These are phyloP conservation scores for Microtus richardsoni DNA, from an alignment of 2,113 vertebrate species.

Conservation along the genomic window DNA sequence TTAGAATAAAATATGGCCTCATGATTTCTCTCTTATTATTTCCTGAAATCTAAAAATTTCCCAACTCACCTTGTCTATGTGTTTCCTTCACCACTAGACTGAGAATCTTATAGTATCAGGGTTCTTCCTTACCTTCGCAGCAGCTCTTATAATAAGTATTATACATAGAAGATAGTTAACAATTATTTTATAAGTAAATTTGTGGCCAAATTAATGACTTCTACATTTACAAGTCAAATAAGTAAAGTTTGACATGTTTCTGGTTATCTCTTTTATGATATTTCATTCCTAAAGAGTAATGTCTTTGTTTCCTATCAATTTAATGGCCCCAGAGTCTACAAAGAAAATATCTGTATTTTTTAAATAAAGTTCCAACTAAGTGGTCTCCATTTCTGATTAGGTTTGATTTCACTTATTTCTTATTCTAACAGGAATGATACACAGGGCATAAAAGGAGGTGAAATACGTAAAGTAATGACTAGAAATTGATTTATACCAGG, in stretches of 20 bases:
- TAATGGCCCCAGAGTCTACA: background rate
- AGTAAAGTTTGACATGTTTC: conserved; percentile 10
- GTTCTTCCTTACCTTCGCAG: background rate
- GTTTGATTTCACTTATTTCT: background rate
- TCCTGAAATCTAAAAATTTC: background rate
- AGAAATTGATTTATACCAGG: background rate
- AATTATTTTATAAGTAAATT: conserved; percentile 27
- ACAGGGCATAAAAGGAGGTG: background rate
- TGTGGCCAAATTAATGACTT: conserved; percentile 9
- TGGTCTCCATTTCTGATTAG: background rate
- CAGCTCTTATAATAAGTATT: background rate
- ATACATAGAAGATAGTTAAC: background rate
- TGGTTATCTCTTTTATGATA: conserved; percentile 10
- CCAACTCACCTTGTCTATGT: background rate
- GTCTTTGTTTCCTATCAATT: background rate
- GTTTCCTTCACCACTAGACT: background rate
- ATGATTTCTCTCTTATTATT: background rate
- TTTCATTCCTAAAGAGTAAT: background rate
- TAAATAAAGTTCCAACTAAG: background rate
- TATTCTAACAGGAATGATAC: background rate
- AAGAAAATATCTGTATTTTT: background rate
- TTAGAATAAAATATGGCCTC: background rate
- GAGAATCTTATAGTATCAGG: background rate
- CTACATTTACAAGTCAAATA: background rate
- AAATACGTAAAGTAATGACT: background rate